phyloP scores from a whole-genome alignment of 2,888 invertebrate genomes.

The Drosophila falleni region DNA sequence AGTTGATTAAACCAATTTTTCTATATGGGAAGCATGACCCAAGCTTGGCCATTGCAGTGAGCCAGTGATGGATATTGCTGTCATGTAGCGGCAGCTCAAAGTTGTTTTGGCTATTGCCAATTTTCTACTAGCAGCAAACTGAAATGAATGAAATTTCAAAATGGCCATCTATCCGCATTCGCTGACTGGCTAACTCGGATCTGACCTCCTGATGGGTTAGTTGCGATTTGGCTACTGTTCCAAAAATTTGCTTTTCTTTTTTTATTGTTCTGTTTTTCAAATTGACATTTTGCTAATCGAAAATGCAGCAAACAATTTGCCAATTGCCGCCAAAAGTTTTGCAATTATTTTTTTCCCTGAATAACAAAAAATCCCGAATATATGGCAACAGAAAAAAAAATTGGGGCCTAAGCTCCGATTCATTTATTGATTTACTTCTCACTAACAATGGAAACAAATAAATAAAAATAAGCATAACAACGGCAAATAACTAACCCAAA shows the following conservation, averaged over 20 bases:
- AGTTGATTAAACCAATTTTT: slow-evolving; percentile 81
- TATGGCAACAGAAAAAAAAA: slow-evolving; percentile 24
- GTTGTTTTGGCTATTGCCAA: slow-evolving; percentile 65
- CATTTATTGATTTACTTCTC: slow-evolving; percentile 76
- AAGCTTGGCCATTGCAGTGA: slow-evolving; percentile 56
- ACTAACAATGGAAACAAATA: slow-evolving; percentile 71
- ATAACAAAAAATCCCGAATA: slow-evolving; percentile 10
- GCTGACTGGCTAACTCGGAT: neutral
- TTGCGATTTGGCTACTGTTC: slow-evolving; percentile 49
- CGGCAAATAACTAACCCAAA: slow-evolving; percentile 67
- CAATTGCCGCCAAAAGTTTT: slow-evolving; percentile 71
- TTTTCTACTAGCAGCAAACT: slow-evolving; percentile 57
- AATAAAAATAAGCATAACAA: slow-evolving; percentile 76
- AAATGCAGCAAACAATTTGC: slow-evolving; percentile 80
- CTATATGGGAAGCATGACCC: slow-evolving; percentile 56
- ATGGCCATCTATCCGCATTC: slow-evolving; percentile 39
- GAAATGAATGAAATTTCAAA: slow-evolving; percentile 80
- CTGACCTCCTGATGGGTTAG: slow-evolving; percentile 44
- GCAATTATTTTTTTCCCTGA: slow-evolving; percentile 69
- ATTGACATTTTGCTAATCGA: slow-evolving; percentile 81
- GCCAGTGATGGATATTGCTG: slow-evolving; percentile 78
- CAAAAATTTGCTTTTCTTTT: slow-evolving; percentile 36
- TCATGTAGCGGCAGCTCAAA: slow-evolving; percentile 65
- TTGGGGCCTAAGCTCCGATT: slow-evolving; percentile 61
- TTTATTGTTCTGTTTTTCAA: slow-evolving; percentile 49